These are phyloP conservation scores for Archegozetes longisetosus DNA, from an alignment of 1,140 invertebrate species.

Conservation along the genomic window DNA sequence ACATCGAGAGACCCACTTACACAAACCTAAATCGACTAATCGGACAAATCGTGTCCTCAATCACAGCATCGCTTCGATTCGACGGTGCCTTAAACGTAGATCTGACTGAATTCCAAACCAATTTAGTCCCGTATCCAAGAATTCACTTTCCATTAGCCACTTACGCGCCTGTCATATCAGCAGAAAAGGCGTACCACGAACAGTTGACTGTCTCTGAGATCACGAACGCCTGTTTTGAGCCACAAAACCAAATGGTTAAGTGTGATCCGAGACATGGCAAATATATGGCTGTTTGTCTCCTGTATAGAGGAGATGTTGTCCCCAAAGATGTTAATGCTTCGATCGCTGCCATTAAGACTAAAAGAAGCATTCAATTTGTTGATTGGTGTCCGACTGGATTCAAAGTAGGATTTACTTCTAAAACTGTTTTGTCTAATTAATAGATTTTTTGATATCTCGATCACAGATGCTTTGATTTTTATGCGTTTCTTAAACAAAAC, in stretches of 20 bases:
- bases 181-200: constrained; percentile 71
- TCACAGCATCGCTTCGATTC: constrained; percentile 48
- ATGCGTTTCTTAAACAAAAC: too few relatives aligned
- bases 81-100: constrained; percentile 52
- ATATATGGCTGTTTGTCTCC: constrained; percentile 63
- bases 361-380: constrained; percentile 44
- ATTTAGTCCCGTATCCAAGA: constrained; percentile 47
- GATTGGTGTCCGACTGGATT: constrained; percentile 32
- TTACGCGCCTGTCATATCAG: constrained; percentile 66
- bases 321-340: constrained; percentile 65
- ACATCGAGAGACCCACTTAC: constrained; percentile 43
- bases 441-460: constrained; percentile 21
- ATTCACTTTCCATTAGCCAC: constrained; percentile 51
- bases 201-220: constrained; percentile 58
- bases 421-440: constrained; percentile 37
- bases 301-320: constrained; percentile 57
- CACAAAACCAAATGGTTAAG: constrained; percentile 68
- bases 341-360: constrained; percentile 68
- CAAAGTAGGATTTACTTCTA: constrained; percentile 19
- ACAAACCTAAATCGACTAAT: constrained; percentile 39
- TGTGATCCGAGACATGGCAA: constrained; percentile 34
- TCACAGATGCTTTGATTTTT: too few relatives aligned
- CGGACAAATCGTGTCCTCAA: constrained; percentile 40
- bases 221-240: constrained; percentile 63
- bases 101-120: constrained; percentile 50